phyloP scores from a whole-genome alignment of 2,888 invertebrate species.

The Rutpela maculata region DNA sequence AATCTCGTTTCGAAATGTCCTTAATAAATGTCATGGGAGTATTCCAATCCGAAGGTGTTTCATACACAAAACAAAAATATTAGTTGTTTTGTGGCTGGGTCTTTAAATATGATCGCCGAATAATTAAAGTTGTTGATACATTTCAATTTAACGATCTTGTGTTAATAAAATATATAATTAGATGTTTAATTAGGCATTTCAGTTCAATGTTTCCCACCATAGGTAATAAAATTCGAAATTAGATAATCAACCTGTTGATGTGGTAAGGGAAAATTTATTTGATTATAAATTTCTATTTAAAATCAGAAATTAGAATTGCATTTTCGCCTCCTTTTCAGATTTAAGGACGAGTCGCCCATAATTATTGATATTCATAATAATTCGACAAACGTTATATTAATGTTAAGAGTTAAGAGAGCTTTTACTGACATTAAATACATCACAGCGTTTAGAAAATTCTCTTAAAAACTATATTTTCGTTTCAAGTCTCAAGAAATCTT shows the following conservation, averaged over 20 bases:
- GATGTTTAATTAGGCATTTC: not conserved
- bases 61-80: slow-evolving; percentile 2
- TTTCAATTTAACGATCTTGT: slow-evolving; percentile 3
- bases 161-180: slow-evolving; percentile 7
- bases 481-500: too few relatives aligned
- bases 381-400: too few relatives aligned
- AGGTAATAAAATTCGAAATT: not conserved
- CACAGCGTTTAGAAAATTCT: too few relatives aligned
- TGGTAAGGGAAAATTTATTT: not conserved
- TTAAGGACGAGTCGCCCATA: not conserved
- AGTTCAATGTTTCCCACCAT: not conserved
- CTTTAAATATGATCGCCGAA: slow-evolving; percentile 13
- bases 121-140: slow-evolving; percentile 6
- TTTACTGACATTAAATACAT: too few relatives aligned
- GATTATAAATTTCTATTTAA: not conserved
- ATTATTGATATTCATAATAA: too few relatives aligned
- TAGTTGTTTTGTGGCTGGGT: not conserved
- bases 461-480: too few relatives aligned
- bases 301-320: slow-evolving; percentile 9
- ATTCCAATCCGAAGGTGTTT: not conserved
- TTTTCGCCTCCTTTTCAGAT: slow-evolving; percentile 5
- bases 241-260: not conserved
- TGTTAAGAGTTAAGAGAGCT: too few relatives aligned
- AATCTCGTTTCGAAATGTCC: slow-evolving; percentile 18
- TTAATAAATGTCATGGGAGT: slow-evolving; percentile 25